Conservation (phyloP, 1,140 invertebrate species). For the Brachionus rubens region DNA sequence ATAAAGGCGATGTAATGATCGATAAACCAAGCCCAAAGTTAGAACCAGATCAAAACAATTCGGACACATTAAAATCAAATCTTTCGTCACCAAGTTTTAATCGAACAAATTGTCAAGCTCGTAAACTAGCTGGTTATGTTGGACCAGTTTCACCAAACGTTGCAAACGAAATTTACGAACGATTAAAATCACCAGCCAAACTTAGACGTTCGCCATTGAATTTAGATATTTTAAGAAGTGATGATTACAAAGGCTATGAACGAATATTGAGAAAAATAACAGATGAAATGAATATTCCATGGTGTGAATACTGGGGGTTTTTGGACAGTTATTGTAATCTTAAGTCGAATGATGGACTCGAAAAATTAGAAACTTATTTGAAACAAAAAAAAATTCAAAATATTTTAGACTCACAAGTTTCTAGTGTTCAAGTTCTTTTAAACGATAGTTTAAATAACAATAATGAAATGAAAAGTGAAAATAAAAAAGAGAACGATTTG, state of each 20-base stretch:
- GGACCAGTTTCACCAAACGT: constrained; percentile 23
- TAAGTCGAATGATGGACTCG: constrained; percentile 68
- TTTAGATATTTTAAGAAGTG: constrained; percentile 67
- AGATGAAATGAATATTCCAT: constrained; percentile 71
- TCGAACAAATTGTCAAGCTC: constrained; percentile 49
- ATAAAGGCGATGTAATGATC: constrained; percentile 67
- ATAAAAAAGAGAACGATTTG: background rate
- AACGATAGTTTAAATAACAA: constrained; percentile 6
- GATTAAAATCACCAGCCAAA: background rate
- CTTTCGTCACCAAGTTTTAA: background rate
- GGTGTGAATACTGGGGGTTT: constrained; percentile 87
- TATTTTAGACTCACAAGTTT: constrained; percentile 12
- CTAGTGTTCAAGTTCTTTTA: background rate
- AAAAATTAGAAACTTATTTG: constrained; percentile 72
- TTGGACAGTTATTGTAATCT: constrained; percentile 75
- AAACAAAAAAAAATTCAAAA: constrained; percentile 56
- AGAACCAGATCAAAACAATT: constrained; percentile 19
- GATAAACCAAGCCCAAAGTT: constrained; percentile 57
- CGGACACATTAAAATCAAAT: background rate
- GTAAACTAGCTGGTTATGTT: constrained; percentile 36
- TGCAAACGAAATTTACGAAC: constrained; percentile 42
- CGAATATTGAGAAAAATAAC: constrained; percentile 74
- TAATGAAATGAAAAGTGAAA: background rate
- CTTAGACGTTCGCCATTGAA: constrained; percentile 47
- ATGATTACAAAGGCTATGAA: constrained; percentile 79